Conservation (phyloP, 2,888 invertebrate genomes). For the Folsomia manolachei region DNA sequence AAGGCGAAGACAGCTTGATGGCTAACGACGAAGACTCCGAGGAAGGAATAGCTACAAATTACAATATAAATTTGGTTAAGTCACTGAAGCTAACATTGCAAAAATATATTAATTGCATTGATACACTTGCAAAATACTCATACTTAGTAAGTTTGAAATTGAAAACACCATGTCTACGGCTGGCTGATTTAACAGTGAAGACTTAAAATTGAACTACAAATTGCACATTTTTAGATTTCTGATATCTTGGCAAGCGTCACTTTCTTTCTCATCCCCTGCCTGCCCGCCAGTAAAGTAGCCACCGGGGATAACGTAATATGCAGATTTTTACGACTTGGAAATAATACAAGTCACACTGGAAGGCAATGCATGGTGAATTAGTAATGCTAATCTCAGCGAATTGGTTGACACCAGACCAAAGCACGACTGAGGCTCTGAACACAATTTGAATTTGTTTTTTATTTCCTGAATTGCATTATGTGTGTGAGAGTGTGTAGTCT, state of each 20-base stretch:
- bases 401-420: neutral
- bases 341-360: neutral
- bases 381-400: neutral
- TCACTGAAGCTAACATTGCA: no score
- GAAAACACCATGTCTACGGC: neutral
- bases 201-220: no score
- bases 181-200: no score
- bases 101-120: no score
- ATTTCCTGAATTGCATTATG: neutral
- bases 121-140: neutral
- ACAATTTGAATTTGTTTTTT: constrained; percentile 7
- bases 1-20: constrained; percentile 95
- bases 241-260: no score
- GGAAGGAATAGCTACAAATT: constrained; percentile 2
- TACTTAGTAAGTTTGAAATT: neutral
- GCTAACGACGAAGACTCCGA: constrained; percentile 20
- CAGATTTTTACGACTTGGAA: neutral
- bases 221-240: neutral
- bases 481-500: neutral
- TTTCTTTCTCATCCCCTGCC: no score
- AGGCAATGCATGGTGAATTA: neutral
- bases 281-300: neutral
- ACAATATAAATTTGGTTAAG: neutral
- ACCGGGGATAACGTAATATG: neutral
- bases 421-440: neutral